phyloP scores from a whole-genome alignment of 1,140 invertebrate genomes.

The Heliconius eleuchia region DNA sequence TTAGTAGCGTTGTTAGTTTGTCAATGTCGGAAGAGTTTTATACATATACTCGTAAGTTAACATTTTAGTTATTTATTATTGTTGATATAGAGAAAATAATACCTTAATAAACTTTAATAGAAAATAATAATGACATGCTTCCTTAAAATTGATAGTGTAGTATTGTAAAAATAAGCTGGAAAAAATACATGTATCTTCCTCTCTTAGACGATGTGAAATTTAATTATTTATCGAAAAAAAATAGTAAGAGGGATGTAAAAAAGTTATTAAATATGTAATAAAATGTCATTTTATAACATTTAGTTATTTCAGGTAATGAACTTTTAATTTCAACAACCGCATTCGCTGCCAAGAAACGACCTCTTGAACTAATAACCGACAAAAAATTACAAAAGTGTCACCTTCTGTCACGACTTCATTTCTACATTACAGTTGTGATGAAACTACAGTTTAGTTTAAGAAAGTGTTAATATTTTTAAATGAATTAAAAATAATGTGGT shows the following conservation, averaged over 20 bases:
- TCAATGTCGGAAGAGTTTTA: no score
- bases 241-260: not conserved
- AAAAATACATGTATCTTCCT: no score
- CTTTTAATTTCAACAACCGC: constrained; percentile 14
- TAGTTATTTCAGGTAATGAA: not conserved
- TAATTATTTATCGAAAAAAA: not conserved
- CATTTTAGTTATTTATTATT: no score
- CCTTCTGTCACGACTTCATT: constrained; percentile 53
- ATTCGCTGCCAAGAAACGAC: constrained; percentile 18
- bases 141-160: no score
- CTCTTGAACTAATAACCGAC: constrained; percentile 43
- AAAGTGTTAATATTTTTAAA: not conserved
- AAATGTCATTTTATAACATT: not conserved
- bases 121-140: no score
- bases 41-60: no score
- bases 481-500: not conserved
- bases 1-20: no score
- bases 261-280: not conserved
- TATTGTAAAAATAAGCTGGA: no score
- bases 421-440: constrained; percentile 29
- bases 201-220: no score
- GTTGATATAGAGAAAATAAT: no score
- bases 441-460: not conserved
- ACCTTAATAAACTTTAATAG: no score
- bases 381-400: constrained; percentile 51